These are phyloP conservation scores for Drosophila picticornis DNA, from an alignment of 2,888 invertebrate genomes.

Conservation along the genomic window DNA sequence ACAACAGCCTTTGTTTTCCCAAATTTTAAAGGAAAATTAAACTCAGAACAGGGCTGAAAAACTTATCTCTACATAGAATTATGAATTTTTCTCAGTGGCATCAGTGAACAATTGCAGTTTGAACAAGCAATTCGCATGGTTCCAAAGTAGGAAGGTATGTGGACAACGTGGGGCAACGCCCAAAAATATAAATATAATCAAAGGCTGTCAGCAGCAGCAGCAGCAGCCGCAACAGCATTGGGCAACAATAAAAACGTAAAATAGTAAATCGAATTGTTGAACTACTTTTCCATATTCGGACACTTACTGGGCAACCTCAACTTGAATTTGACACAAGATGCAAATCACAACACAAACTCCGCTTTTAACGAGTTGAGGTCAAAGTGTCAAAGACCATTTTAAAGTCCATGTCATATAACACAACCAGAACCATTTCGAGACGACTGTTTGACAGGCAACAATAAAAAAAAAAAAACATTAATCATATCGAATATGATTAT, in stretches of 20 bases:
- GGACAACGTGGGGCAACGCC: conserved; percentile 64
- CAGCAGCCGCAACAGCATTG: conserved; percentile 43
- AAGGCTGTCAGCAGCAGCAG: conserved; percentile 66
- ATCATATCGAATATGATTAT: conserved; percentile 59
- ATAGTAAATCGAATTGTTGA: conserved; percentile 70
- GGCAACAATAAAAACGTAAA: conserved; percentile 79
- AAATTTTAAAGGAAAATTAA: neutral
- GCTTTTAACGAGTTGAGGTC: conserved; percentile 59
- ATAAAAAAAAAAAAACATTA: conserved; percentile 34
- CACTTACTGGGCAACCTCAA: conserved; percentile 38
- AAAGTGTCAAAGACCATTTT: conserved; percentile 61
- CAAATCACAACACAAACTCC: conserved; percentile 58
- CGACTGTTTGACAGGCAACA: conserved; percentile 56
- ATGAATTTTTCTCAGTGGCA: conserved; percentile 53
- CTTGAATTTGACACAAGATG: conserved; percentile 63
- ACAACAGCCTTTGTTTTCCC: neutral
- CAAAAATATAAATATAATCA: conserved; percentile 76
- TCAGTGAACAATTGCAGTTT: conserved; percentile 63
- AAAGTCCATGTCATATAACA: conserved; percentile 27
- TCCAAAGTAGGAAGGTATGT: conserved; percentile 68
- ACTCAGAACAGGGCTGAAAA: neutral
- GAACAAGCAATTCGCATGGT: conserved; percentile 40
- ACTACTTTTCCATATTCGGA: conserved; percentile 75
- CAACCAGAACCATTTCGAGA: conserved; percentile 39
- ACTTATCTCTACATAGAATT: neutral